phyloP scores from a whole-genome alignment of 2,888 invertebrate genomes.

The Schizotus pectinicornis region DNA sequence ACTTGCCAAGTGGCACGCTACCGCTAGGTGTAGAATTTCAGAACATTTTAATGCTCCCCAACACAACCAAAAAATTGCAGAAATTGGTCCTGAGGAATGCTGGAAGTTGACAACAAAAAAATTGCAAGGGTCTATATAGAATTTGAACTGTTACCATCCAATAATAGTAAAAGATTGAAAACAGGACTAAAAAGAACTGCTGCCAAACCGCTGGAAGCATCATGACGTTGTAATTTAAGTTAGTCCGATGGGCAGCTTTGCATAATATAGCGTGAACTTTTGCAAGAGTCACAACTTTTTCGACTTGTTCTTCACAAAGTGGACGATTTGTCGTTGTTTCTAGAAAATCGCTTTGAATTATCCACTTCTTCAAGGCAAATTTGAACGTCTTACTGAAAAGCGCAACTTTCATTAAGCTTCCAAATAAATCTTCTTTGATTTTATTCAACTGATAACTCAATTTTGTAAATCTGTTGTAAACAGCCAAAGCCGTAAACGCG shows the following conservation, averaged over 20 bases:
- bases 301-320: no score
- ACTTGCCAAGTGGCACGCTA: slow-evolving; percentile 27
- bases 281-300: slow-evolving; percentile 1
- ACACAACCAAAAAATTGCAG: slow-evolving; percentile 24
- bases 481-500: slow-evolving; percentile 8
- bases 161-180: slow-evolving; percentile 20
- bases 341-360: not conserved
- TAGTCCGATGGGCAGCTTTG: slow-evolving; percentile 9
- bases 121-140: no score
- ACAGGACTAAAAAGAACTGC: slow-evolving; percentile 13
- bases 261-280: slow-evolving; percentile 12
- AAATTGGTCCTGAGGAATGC: slow-evolving; percentile 19
- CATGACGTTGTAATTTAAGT: slow-evolving; percentile 17
- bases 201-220: slow-evolving; percentile 10
- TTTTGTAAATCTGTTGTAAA: slow-evolving; percentile 16
- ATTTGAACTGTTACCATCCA: slow-evolving; percentile 15
- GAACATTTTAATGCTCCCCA: slow-evolving; percentile 29
- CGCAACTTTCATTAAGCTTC: not conserved
- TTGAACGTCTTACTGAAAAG: not conserved
- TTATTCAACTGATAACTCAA: slow-evolving; percentile 8
- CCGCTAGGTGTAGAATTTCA: slow-evolving; percentile 26
- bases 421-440: no score
- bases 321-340: not conserved
- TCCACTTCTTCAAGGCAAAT: not conserved
- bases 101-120: no score